Evolutionary conservation across 1,140 invertebrate genomes (phyloP).

Genomic region (Heliconius melpomene): DNA sequence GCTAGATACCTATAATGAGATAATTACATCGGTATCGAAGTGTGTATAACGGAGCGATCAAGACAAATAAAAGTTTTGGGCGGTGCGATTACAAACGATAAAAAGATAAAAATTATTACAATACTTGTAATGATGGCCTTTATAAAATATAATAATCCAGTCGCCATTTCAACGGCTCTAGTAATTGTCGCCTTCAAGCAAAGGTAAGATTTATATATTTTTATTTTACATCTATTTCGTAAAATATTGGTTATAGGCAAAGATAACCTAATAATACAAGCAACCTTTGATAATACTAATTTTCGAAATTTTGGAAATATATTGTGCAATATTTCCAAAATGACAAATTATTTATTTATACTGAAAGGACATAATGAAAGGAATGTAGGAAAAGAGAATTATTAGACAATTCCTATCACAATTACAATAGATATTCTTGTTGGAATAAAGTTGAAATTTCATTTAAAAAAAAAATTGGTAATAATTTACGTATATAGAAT

Average conservation of each 20-base stretch:
- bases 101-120: constrained; percentile 18
- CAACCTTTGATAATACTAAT: too few relatives aligned
- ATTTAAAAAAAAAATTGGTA: too few relatives aligned
- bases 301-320: too few relatives aligned
- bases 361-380: too few relatives aligned
- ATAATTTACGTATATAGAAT: too few relatives aligned
- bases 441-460: too few relatives aligned
- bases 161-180: constrained; percentile 5
- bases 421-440: too few relatives aligned
- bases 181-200: constrained; percentile 25
- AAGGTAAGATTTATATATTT: constrained; percentile 23
- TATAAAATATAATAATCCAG: constrained; percentile 28
- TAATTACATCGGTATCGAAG: background rate
- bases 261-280: background rate
- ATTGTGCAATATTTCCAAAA: too few relatives aligned
- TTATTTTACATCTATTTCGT: background rate
- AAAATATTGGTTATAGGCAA: background rate
- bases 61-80: constrained; percentile 1
- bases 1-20: background rate
- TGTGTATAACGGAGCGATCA: background rate
- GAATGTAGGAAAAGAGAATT: too few relatives aligned
- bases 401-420: too few relatives aligned
- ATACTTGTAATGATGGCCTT: constrained; percentile 9
- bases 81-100: constrained; percentile 22
- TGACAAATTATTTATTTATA: too few relatives aligned